A percentile compares a stretch with the other conserved stretches of the same genome.
Conservation (phyloP, 2,888 invertebrate genomes). For the Xanthia togata region DNA sequence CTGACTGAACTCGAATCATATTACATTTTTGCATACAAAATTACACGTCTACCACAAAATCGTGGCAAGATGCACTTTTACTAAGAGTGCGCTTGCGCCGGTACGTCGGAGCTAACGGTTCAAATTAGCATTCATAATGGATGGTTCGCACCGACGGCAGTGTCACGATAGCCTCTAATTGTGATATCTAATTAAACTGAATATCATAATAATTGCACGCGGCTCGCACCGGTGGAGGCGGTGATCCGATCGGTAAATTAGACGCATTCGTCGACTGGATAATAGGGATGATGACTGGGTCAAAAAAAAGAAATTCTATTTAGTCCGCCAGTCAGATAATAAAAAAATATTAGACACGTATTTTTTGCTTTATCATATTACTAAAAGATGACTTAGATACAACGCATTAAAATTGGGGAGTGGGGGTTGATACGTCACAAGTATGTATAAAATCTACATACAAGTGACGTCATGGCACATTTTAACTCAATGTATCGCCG, state of each 20-base stretch:
- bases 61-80: slow-evolving; percentile 56
- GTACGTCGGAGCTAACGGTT: slow-evolving; percentile 56
- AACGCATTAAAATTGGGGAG: too few relatives aligned
- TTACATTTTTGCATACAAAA: slow-evolving; percentile 16
- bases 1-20: slow-evolving; percentile 13
- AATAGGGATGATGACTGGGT: too few relatives aligned
- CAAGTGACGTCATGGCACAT: too few relatives aligned
- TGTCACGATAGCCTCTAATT: slow-evolving; percentile 82
- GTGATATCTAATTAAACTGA: slow-evolving; percentile 82
- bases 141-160: slow-evolving; percentile 75
- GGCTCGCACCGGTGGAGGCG: slow-evolving; percentile 60
- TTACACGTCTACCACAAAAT: slow-evolving; percentile 37
- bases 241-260: slow-evolving; percentile 76
- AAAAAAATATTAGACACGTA: too few relatives aligned
- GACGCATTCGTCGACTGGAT: slow-evolving; percentile 70
- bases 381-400: too few relatives aligned
- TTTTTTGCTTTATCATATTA: too few relatives aligned
- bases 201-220: slow-evolving; percentile 80
- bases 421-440: too few relatives aligned
- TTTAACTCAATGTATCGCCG: too few relatives aligned
- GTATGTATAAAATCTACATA: too few relatives aligned
- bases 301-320: too few relatives aligned
- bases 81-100: slow-evolving; percentile 55
- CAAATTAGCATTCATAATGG: slow-evolving; percentile 84
- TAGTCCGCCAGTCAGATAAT: too few relatives aligned